Evolutionary conservation across 2,888 invertebrate genomes (phyloP), one percentile per base, ranked within the genome.

Genomic region (Eueremaeus valkanovi): DNA sequence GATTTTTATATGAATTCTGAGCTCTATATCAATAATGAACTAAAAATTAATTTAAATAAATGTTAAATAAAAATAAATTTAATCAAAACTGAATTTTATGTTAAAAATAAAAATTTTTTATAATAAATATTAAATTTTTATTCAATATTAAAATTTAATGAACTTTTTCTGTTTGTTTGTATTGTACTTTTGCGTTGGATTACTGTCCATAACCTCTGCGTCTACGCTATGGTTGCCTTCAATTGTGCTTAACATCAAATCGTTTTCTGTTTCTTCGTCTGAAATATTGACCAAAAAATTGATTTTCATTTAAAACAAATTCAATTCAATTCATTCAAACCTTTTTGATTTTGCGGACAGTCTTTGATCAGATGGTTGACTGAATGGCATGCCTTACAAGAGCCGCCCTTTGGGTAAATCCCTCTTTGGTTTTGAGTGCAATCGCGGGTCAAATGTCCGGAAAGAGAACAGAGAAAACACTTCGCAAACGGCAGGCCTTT

Each of bases 351-450:
- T 77, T 88, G 87, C 9, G 90, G 91, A 82, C 92, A 92, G 82
- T 92, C 91, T 82, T 90, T 91, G 79, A 88, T 90, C 78, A 93
- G 85, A 85, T 95, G 94, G 63, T 92, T 91, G 13, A 92, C 90
- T 83, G 92, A 91, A 6, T 92, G 92, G 85, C 94, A 95, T 2
- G 89, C 82, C 79, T 84, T 91, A 82, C 93, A 92, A n/a, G 86
- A 84, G 0, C 91, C 91, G 49, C 80, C 93, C 83, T 91, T 89
- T 0, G 94, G 93, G 85, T 93, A 95, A 9, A 92, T 84, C 0
- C 95, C 95, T 81, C 89, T 89, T 0, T 90, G 89, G 85, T 95
- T 95, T 81, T 93, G 90, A 3, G 93, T 92, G 83, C 95, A 95
- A 81, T 93, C 91, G 77, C 89, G 87, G 0, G 93, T 89, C 80